A percentile compares a stretch with the other conserved stretches of the same genome.
Conservation (phyloP, 2,888 invertebrate genomes). For the Andrena bucephala region DNA sequence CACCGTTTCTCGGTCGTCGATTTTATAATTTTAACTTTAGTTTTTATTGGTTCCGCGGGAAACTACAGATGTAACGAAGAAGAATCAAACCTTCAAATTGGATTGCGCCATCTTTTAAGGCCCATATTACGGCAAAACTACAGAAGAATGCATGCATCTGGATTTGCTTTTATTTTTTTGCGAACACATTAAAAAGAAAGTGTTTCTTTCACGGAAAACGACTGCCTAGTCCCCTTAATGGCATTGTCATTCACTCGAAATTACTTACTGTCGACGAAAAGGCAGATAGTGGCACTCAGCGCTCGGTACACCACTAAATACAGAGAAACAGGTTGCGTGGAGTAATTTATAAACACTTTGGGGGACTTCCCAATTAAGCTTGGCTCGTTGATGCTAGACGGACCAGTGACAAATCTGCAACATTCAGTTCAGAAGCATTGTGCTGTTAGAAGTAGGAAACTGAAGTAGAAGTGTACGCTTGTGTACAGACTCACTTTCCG, state of each 20-base stretch:
- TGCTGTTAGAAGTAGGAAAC: background rate
- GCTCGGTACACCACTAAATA: constrained; percentile 94
- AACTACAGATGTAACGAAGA: too few species aligned
- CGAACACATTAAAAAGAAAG: too few species aligned
- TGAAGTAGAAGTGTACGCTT: background rate
- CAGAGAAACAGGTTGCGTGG: constrained; percentile 88
- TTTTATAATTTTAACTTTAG: too few species aligned
- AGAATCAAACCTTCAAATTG: too few species aligned
- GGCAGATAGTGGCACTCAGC: constrained; percentile 93
- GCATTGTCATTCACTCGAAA: background rate
- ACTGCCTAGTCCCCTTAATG: too few species aligned
- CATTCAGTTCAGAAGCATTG: background rate
- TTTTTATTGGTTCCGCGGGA: too few species aligned
- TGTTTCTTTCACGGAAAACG: too few species aligned
- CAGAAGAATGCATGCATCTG: too few species aligned
- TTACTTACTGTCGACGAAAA: constrained; percentile 92
- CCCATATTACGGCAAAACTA: too few species aligned
- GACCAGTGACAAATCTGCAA: constrained; percentile 89
- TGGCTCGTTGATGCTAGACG: constrained; percentile 87
- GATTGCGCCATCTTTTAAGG: too few species aligned
- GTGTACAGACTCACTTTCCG: constrained; percentile 83
- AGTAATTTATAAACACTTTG: constrained; percentile 89
- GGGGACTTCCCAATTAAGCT: constrained; percentile 88
- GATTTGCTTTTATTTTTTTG: too few species aligned
- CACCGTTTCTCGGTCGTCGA: too few species aligned